Base-by-base conservation (phyloP, 2,797 vertebrate genomes). In the Parauchenoglanis ngamensis region DNA sequence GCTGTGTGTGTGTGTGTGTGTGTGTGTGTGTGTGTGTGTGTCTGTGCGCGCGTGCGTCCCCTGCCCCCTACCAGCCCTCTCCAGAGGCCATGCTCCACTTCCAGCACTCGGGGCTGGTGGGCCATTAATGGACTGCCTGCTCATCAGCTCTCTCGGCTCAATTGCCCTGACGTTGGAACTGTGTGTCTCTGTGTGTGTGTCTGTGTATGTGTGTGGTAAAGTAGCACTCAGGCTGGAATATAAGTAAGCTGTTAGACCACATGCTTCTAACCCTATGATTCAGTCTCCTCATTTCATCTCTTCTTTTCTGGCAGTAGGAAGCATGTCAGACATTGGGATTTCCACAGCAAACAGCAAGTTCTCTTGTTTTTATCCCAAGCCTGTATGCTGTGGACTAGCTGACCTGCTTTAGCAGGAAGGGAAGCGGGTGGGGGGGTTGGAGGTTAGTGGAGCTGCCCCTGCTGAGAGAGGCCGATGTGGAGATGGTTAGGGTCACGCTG, bases 91-190 rank as follows among this genome's bases (percentile, higher is more conserved):
- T 89, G 90, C 86, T 90, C 86, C 84, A 91, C 80, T 90, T 91
- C 85, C 91, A 86, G 86, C 25, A 11, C 73, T 67, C 63, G 77
- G 84, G 84, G 83, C 86, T 86, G 85, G 61, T 83, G 82, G 87
- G 81, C 80, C 91, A 88, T 90, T 92, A 91, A 88, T 85, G 88
- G 90, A 70, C 88, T 88, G 87, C 87, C 88, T 84, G 83, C 90
- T 86, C 86, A 72, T 92, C 91, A 91, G 89, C 61, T 65, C 87
- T 80, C 81, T 52, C 4, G 3, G 80, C 85, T 88, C 90, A 91
- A 89, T 92, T 87, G 44, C 84, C 57, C 88, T 91, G 90, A 91
- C 87, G 85, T 57, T 57, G 84, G 85, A 81, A 76, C 73, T 49
- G 67, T 85, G 76, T 56, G 87, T 76, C 46, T 56, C 49, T 85